phyloP scores from a whole-genome alignment of 53 echinoderm and acorn worm genomes.

The Holothuria scabra region DNA sequence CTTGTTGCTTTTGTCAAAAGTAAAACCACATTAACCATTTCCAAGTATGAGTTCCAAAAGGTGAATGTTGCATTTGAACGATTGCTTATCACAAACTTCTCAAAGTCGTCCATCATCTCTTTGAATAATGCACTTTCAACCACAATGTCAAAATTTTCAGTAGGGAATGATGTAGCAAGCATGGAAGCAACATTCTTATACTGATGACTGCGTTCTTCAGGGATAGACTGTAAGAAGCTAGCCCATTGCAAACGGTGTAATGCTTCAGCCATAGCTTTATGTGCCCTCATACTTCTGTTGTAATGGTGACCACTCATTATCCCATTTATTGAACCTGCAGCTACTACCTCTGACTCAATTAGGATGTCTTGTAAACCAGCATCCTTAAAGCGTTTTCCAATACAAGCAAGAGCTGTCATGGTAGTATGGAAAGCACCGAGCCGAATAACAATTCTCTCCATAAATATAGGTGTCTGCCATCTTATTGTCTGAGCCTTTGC shows the following conservation, averaged over 20 bases:
- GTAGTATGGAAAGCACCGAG: conserved; percentile 63
- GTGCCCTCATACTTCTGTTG: conserved; percentile 42
- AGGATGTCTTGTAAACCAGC: conserved; percentile 47
- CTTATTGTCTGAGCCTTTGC: conserved; percentile 65
- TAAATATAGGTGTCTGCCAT: conserved; percentile 44
- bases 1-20: conserved; percentile 30
- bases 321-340: conserved; percentile 49
- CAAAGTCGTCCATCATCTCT: too few species aligned
- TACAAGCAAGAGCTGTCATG: conserved; percentile 47
- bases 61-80: conserved; percentile 43
- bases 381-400: conserved; percentile 55
- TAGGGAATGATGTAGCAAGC: too few species aligned
- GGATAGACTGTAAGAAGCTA: too few species aligned
- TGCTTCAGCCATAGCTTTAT: conserved; percentile 43
- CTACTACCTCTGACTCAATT: conserved; percentile 56
- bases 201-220: too few species aligned
- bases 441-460: conserved; percentile 46
- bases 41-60: conserved; percentile 62
- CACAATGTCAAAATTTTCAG: too few species aligned
- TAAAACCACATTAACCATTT: conserved; percentile 46
- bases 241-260: too few species aligned
- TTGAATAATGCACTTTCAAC: too few species aligned
- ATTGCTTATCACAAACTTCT: too few species aligned
- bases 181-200: too few species aligned
- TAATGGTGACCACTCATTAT: conserved; percentile 46